Evolutionary conservation across 2,113 vertebrate species (phyloP).

Genomic region (Propithecus coquereli): DNA sequence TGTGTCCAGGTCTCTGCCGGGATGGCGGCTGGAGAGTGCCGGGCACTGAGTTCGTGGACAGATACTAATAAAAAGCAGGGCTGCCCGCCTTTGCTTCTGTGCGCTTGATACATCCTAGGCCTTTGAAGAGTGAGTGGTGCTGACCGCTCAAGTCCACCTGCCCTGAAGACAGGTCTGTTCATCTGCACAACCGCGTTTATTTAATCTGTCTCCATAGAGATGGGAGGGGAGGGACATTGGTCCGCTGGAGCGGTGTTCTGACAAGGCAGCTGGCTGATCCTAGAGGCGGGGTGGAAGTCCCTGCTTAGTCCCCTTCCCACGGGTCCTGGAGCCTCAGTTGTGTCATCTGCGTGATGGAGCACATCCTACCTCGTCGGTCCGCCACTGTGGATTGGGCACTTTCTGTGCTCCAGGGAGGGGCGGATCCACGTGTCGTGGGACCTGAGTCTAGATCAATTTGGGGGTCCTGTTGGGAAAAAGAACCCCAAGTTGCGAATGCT

Average conservation of each 20-base stretch:
- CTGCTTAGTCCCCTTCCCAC: rapidly evolving
- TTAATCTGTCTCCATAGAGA: too few relatives aligned
- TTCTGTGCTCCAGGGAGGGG: neutral
- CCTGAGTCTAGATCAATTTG: neutral
- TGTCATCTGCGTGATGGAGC: neutral
- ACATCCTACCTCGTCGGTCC: neutral
- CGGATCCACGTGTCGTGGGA: neutral
- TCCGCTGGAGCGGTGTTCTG: neutral
- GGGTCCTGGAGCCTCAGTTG: neutral
- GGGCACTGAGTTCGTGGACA: neutral
- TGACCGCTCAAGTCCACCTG: neutral
- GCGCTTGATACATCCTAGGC: neutral
- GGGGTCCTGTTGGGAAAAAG: neutral
- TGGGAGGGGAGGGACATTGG: too few relatives aligned
- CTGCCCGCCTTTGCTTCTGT: neutral
- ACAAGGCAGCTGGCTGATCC: neutral
- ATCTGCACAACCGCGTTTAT: neutral
- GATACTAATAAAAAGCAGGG: neutral
- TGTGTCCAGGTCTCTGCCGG: neutral
- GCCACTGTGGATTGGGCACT: too few relatives aligned
- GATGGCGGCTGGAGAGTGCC: rapidly evolving
- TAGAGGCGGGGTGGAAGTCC: neutral
- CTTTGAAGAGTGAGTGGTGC: neutral
- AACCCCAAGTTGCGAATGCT: neutral
- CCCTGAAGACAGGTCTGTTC: neutral